Percentiles rank a stretch among this genome's conserved stretches.
phyloP scores from a whole-genome alignment of 2,888 invertebrate genomes.

The Drosophila pullipes region DNA sequence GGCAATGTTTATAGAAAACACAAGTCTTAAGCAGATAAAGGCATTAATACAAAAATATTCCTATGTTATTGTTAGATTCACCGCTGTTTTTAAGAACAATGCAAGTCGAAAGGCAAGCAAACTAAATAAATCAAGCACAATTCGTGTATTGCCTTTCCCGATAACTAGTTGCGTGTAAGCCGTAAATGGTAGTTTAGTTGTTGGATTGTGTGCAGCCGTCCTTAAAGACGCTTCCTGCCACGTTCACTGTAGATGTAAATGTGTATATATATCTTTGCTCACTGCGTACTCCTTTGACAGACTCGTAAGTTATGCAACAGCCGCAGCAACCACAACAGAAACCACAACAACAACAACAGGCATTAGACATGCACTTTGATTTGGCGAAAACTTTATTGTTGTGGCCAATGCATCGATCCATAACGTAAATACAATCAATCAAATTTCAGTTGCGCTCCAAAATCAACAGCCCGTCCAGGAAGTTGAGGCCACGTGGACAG shows the following conservation, averaged over 20 bases:
- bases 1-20: slow-evolving; percentile 4
- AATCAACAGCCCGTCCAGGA: slow-evolving; percentile 86
- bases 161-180: slow-evolving; percentile 21
- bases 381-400: slow-evolving; percentile 67
- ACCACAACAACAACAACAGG: slow-evolving; percentile 38
- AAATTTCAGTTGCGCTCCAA: slow-evolving; percentile 69
- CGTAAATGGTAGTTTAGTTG: slow-evolving; percentile 22
- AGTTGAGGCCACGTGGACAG: slow-evolving; percentile 88
- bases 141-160: background rate
- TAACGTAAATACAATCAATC: slow-evolving; percentile 82
- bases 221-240: slow-evolving; percentile 52
- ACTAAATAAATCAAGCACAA: background rate
- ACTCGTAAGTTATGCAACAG: slow-evolving; percentile 73
- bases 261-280: slow-evolving; percentile 7
- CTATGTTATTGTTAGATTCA: background rate
- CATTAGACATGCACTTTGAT: slow-evolving; percentile 77
- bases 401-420: slow-evolving; percentile 34
- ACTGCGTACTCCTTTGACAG: slow-evolving; percentile 45
- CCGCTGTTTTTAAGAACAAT: background rate
- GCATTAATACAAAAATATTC: background rate
- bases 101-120: background rate
- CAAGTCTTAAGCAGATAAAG: background rate
- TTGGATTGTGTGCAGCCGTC: slow-evolving; percentile 17
- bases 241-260: slow-evolving; percentile 22
- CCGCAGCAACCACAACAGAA: slow-evolving; percentile 45